These are phyloP conservation scores for Podarcis siculus DNA, from an alignment of 2,797 vertebrate species.

Conservation along the genomic window DNA sequence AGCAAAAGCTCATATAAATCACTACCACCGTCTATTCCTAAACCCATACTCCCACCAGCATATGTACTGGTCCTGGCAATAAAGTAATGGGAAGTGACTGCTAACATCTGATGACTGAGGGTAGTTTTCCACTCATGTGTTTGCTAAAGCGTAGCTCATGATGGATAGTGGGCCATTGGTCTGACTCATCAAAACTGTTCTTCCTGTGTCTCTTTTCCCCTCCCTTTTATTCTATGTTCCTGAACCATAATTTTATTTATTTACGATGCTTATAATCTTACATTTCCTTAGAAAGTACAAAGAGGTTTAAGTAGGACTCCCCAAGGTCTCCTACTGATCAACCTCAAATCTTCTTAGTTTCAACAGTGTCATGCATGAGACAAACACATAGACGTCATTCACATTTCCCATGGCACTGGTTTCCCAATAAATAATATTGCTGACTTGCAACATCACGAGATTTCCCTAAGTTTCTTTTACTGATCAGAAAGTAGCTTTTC, in stretches of 20 bases:
- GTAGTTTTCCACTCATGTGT: neutral
- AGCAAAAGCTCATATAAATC: neutral
- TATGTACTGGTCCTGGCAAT: neutral
- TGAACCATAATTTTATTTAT: neutral
- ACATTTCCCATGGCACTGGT: neutral
- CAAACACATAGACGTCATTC: neutral
- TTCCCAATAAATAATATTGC: neutral
- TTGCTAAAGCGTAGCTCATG: neutral
- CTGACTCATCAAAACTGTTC: neutral
- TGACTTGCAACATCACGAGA: neutral
- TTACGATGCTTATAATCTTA: neutral
- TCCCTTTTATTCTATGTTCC: neutral
- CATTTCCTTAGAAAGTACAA: neutral
- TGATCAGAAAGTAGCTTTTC: neutral
- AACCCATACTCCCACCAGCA: too few species aligned
- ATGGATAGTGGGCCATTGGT: too few species aligned
- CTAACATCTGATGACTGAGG: neutral
- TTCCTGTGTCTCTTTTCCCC: neutral
- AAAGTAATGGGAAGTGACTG: neutral
- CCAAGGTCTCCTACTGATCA: neutral
- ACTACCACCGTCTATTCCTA: neutral
- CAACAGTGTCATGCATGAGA: neutral
- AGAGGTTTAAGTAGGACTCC: neutral
- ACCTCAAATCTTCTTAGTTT: neutral
- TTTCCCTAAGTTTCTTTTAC: neutral